These are phyloP conservation scores for Thymelicus acteon DNA, from an alignment of 2,888 invertebrate genomes.

Conservation along the genomic window DNA sequence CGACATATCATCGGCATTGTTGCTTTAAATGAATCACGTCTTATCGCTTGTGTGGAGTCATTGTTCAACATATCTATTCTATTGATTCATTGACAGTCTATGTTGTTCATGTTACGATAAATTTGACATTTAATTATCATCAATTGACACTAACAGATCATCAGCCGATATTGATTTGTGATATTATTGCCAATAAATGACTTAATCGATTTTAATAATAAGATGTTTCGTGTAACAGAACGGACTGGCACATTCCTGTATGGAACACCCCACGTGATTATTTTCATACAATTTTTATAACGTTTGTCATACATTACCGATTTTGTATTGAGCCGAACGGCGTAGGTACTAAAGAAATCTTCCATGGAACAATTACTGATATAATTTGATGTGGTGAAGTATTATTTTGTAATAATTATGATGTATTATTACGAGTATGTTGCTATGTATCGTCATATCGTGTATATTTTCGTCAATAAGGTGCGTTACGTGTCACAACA, in stretches of 20 bases:
- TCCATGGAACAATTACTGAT: conserved; percentile 69
- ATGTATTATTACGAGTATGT: conserved; percentile 58
- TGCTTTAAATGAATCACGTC: conserved; percentile 70
- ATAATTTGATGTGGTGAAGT: conserved; percentile 66
- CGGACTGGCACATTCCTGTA: conserved; percentile 66
- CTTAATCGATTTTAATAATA: conserved; percentile 55
- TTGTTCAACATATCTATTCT: conserved; percentile 53
- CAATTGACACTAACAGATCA: background rate
- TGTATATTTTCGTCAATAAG: conserved; percentile 57
- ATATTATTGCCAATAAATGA: conserved; percentile 74
- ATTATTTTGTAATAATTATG: conserved; percentile 67
- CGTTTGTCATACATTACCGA: conserved; percentile 50
- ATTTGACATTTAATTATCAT: conserved; percentile 7
- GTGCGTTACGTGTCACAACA: conserved; percentile 68
- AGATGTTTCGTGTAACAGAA: conserved; percentile 42
- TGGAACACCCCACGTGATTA: conserved; percentile 64
- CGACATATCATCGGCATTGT: conserved; percentile 81
- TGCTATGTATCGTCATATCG: conserved; percentile 29
- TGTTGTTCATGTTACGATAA: conserved; percentile 25
- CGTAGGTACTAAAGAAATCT: conserved; percentile 57
- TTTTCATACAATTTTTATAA: conserved; percentile 72
- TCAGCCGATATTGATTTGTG: conserved; percentile 69
- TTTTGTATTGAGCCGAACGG: conserved; percentile 56
- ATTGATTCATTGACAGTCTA: conserved; percentile 21
- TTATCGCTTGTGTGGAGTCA: conserved; percentile 61